A percentile compares a stretch with the other conserved stretches of the same genome.
These are phyloP conservation scores for Zaprionus africanus DNA, from an alignment of 1,140 invertebrate species.

Conservation along the genomic window DNA sequence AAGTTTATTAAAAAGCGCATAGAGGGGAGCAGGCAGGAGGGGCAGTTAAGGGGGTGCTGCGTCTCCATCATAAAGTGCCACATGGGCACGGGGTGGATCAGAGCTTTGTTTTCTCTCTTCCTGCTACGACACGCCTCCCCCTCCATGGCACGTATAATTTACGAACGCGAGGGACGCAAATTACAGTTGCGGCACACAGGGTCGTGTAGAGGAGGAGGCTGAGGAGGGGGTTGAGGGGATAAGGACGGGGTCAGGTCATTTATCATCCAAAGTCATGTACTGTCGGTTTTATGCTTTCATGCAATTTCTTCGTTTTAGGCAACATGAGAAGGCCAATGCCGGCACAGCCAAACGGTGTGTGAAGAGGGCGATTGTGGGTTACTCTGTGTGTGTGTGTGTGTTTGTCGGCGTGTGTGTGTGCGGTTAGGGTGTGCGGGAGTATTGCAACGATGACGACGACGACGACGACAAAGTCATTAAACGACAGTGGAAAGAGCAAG, in stretches of 20 bases:
- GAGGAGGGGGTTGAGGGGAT: neutral
- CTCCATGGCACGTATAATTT: slow-evolving; percentile 65
- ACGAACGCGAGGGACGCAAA: slow-evolving; percentile 62
- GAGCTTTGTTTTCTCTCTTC: slow-evolving; percentile 39
- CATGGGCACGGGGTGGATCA: slow-evolving; percentile 11
- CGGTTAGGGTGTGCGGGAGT: slow-evolving; percentile 7
- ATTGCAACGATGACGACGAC: slow-evolving; percentile 25
- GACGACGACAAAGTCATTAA: slow-evolving; percentile 80
- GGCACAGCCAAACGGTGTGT: slow-evolving; percentile 19
- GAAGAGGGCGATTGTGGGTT: slow-evolving; percentile 20
- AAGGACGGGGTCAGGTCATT: slow-evolving; percentile 61
- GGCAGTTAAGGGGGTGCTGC: neutral
- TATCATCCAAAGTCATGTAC: slow-evolving; percentile 82
- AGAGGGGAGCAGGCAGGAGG: slow-evolving; percentile 10
- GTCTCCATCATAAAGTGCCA: slow-evolving; percentile 66
- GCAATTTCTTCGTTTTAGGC: slow-evolving; percentile 77
- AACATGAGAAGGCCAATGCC: slow-evolving; percentile 66
- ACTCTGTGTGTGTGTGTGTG: neutral
- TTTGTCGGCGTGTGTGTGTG: neutral
- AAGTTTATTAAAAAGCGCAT: slow-evolving; percentile 78
- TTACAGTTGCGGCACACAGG: slow-evolving; percentile 58
- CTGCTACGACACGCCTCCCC: neutral
- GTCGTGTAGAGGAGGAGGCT: neutral
- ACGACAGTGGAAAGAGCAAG: slow-evolving; percentile 60
- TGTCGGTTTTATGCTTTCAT: slow-evolving; percentile 82